Base-by-base conservation (phyloP, 2,113 vertebrate genomes). In the Cyprinus carpio region DNA sequence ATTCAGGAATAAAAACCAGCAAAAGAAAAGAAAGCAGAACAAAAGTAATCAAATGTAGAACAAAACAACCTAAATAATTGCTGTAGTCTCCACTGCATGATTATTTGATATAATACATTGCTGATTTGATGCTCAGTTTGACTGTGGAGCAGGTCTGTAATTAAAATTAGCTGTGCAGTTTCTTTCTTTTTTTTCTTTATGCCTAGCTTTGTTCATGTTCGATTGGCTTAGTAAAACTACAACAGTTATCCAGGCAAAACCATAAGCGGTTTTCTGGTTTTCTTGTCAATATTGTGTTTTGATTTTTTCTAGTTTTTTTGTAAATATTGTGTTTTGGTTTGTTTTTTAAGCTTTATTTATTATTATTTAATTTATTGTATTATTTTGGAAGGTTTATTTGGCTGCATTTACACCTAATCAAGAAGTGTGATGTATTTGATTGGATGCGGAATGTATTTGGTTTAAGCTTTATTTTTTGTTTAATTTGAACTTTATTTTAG, bases 61-160 rank as follows among this genome's bases (percentile, higher is more conserved):
- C 40, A 74, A 74, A 74, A 46, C 71, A 7, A 43, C 37, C 37
- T 46, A 74, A 74, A 74, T 74, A 74, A 74, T 13, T 46, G 23
- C 71, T 20, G 15, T 51, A 29, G 46, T 51, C 25, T 76, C 74
- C 74, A 29, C 25, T 51, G 46, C 74, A 51, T 76, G 74, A 76
- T 54, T 76, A 76, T 54, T 76, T 46, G 0, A 29, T 27, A 75
- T 51, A 76, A 76, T 29, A 16, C 15, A 29, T 16, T 51, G 67
- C 74, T 76, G 46, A 76, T 76, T 76, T 54, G 74, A 54, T 18
- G 46, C 46, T 27, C 37, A 16, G 72, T 29, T 29, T 51, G 31
- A 71, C 34, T 71, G 67, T 37, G 65, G 31, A 37, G n/a, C 31
- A 37, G n/a, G 74, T 51, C n/a, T 51, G 27, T 76, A 29, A 54